These are phyloP conservation scores for Scaptomyza pallida DNA, from an alignment of 1,140 invertebrate species.

Conservation along the genomic window DNA sequence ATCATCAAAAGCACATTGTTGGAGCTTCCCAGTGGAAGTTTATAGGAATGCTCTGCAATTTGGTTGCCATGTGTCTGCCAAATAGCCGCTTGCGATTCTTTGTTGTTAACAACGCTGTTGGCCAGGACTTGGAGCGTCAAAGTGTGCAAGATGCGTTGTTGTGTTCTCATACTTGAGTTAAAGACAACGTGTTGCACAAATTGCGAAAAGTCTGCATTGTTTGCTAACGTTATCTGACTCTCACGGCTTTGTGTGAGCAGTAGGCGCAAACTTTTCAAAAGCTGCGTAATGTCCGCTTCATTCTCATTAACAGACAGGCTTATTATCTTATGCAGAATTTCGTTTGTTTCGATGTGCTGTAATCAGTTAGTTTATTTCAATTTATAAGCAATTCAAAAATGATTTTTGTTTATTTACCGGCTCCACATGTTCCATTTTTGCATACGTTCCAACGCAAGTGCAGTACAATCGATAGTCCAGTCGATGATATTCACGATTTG, in stretches of 20 bases:
- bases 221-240: conserved; percentile 45
- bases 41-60: conserved; percentile 38
- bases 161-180: conserved; percentile 47
- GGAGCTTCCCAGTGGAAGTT: conserved; percentile 44
- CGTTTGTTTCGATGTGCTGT: conserved; percentile 30
- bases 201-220: conserved; percentile 25
- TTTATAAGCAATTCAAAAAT: background rate
- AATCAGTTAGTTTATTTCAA: background rate
- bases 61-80: conserved; percentile 61
- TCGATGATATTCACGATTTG: background rate
- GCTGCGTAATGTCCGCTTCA: conserved; percentile 30
- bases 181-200: conserved; percentile 53
- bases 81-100: conserved; percentile 44
- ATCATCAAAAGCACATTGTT: conserved; percentile 85
- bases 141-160: conserved; percentile 40
- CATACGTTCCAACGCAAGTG: conserved; percentile 1
- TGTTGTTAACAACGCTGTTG: conserved; percentile 77
- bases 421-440: conserved; percentile 55
- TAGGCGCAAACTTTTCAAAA: conserved; percentile 45
- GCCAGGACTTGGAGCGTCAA: conserved; percentile 73
- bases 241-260: conserved; percentile 47
- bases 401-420: conserved; percentile 36
- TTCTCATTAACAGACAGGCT: conserved; percentile 13
- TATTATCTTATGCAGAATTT: conserved; percentile 32
- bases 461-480: background rate